phyloP scores from a whole-genome alignment of 2,113 vertebrate genomes.

The Enhydra lutris region DNA sequence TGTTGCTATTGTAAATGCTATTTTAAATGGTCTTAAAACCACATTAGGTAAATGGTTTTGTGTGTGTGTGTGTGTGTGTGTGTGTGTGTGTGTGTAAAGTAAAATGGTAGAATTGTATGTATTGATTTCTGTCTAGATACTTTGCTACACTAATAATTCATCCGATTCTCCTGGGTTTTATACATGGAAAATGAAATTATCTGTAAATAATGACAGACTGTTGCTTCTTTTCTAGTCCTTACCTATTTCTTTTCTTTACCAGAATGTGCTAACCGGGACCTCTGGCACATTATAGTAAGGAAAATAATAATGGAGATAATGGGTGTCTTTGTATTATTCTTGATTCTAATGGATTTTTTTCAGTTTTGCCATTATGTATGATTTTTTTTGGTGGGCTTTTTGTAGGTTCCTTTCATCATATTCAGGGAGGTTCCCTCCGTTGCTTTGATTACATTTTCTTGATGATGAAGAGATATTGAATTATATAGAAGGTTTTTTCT shows the following conservation, averaged over 20 bases:
- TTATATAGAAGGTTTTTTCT: not conserved
- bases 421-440: not conserved
- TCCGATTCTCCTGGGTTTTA: not conserved
- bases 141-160: constrained; percentile 23
- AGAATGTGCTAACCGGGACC: not conserved
- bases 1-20: not conserved
- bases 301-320: not conserved
- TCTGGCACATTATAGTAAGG: not conserved
- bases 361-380: not conserved
- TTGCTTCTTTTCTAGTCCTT: not conserved
- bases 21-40: not conserved
- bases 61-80: not conserved
- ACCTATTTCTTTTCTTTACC: not conserved
- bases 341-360: not conserved
- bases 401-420: not conserved
- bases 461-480: not conserved
- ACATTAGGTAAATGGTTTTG: not conserved
- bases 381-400: not conserved
- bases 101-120: not conserved
- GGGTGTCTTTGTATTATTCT: not conserved
- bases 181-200: constrained; percentile 15
- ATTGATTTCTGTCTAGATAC: not conserved
- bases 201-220: not conserved
- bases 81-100: not conserved
- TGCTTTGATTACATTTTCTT: not conserved